Evolutionary conservation across 2,113 vertebrate genomes (phyloP).

Genomic region (Felis chaus): DNA sequence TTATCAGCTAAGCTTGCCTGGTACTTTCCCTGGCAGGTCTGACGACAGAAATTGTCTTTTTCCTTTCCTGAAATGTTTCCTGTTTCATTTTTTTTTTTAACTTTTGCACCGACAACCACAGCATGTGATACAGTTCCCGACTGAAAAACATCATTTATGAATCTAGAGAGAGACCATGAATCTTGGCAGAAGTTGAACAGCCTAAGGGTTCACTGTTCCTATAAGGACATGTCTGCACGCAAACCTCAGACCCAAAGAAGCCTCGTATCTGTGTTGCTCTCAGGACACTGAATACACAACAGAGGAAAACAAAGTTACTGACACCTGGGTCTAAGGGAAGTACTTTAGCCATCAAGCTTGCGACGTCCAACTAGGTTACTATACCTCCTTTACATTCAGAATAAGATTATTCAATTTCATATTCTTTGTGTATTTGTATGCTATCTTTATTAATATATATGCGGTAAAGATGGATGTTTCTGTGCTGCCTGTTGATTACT

Average conservation of each 20-base stretch:
- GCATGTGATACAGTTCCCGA: neutral
- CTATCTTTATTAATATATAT: neutral
- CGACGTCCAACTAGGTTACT: too few species aligned
- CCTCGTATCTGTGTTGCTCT: neutral
- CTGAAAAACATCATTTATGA: slow-evolving; percentile 16
- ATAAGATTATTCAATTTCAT: neutral
- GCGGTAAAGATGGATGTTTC: neutral
- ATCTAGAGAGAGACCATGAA: neutral
- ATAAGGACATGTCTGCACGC: neutral
- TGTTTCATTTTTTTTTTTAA: neutral
- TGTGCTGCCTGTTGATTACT: neutral
- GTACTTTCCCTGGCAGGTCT: neutral
- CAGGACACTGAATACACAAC: neutral
- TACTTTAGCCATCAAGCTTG: neutral
- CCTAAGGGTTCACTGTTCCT: neutral
- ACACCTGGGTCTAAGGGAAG: neutral
- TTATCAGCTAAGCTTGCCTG: slow-evolving; percentile 57
- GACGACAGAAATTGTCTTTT: slow-evolving; percentile 40
- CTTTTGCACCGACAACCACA: neutral
- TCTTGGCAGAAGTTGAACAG: neutral
- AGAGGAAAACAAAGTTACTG: neutral
- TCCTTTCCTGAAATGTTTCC: slow-evolving; percentile 49
- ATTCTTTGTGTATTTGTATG: neutral
- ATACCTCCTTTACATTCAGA: neutral
- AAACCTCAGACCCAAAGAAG: neutral